A percentile compares a stretch with the other conserved stretches of the same genome.
These are phyloP conservation scores for Corticium candelabrum DNA, from an alignment of 37 sponge, comb jelly and placozoan species.

Conservation along the genomic window DNA sequence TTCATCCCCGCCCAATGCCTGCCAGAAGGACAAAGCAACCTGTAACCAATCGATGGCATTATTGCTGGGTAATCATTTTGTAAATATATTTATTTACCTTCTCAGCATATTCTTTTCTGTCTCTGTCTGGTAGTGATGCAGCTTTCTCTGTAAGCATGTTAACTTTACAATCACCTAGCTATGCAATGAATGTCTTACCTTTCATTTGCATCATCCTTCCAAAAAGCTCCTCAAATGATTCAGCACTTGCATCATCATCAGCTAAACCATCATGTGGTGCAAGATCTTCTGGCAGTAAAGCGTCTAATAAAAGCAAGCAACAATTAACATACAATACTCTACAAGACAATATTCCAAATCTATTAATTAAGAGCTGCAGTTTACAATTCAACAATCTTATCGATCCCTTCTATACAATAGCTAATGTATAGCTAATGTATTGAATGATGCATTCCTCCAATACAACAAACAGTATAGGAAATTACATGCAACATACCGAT, in stretches of 20 bases:
- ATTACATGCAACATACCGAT: no score
- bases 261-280: no score
- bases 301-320: no score
- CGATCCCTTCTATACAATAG: no score
- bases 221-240: slow-evolving; percentile 41
- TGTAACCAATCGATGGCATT: background rate
- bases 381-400: no score
- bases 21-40: slow-evolving; percentile 76
- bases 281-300: no score
- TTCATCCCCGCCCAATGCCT: slow-evolving; percentile 63
- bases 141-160: slow-evolving; percentile 38
- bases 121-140: slow-evolving; percentile 43
- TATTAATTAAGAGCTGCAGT: no score
- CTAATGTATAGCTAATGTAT: no score
- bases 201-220: slow-evolving; percentile 39
- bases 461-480: no score
- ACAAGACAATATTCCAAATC: no score
- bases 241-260: slow-evolving; percentile 33
- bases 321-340: no score
- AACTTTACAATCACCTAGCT: background rate
- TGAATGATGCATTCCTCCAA: no score
- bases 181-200: slow-evolving; percentile 17
- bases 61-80: background rate
- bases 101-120: slow-evolving; percentile 63
- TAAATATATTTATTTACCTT: slow-evolving; percentile 23